Base-by-base conservation (phyloP, 1,140 invertebrate genomes). In the Steinernema feltiae region DNA sequence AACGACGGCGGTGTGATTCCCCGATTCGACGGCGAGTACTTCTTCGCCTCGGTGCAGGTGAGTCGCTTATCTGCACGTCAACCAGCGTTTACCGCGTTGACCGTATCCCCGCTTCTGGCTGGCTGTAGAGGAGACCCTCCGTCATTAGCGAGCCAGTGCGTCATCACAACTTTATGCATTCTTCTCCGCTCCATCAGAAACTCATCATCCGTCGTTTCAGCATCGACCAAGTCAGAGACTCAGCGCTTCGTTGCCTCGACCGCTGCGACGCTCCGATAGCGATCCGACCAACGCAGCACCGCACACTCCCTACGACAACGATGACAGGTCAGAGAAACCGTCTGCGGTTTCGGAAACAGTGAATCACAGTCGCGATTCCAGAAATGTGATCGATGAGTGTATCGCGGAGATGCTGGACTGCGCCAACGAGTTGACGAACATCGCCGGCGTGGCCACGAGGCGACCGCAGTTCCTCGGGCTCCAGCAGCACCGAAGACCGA, bases 1-100 rank as follows among this genome's bases (percentile, higher is more conserved):
- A 63, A 63, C 24, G 53, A 63, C 53, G 53, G 53, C 53, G 53
- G 53, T n/a, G 53, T 63, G 53, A 63, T 63, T 63, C 53, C 53
- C 53, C 53, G 53, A 15, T 63, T 63, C 24, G 53, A 63, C 24
- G 53, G 53, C 53, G 53, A 63, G 7, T 63, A 63, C 24, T 63
- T 63, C 53, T 63, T 63, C 53, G 53, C 53, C 7, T 63, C 53
- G 53, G 53, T 63, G 7, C 53, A 63, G 53, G 53, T 63, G 53
- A 63, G 53, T 41, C 35, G 7, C 35, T 41, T 41, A 7, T 41
- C 7, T 7, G 7, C 35, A 41, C 18, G n/a, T n/a, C n/a, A n/a
- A n/a, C n/a, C n/a, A n/a, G n/a, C n/a, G n/a, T n/a, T n/a, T n/a
- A n/a, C n/a, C n/a, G n/a, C n/a, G n/a, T n/a, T n/a, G n/a, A n/a